Evolutionary conservation across 2,888 invertebrate species (phyloP).

Genomic region (Empis livida): DNA sequence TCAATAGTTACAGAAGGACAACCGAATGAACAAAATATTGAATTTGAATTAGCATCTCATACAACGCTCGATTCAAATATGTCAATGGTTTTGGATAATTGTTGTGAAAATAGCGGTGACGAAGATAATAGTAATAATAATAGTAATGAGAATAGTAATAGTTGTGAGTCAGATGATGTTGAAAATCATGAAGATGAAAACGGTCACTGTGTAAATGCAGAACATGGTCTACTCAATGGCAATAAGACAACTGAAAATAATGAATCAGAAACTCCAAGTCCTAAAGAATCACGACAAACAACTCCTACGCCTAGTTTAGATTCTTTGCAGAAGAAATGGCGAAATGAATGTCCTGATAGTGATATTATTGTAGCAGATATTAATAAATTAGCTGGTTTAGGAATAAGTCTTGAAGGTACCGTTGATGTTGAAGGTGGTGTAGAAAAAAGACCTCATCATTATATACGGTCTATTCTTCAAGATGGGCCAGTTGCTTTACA

Average conservation of each 20-base stretch:
- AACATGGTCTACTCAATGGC: background rate
- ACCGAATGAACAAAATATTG: slow-evolving; percentile 44
- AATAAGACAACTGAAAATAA: background rate
- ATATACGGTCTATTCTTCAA: slow-evolving; percentile 88
- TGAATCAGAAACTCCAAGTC: slow-evolving; percentile 7
- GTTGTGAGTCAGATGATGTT: slow-evolving; percentile 1
- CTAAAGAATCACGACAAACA: slow-evolving; percentile 15
- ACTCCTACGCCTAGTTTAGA: slow-evolving; percentile 50
- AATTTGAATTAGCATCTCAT: slow-evolving; percentile 67
- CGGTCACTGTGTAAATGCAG: background rate
- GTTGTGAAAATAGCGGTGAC: slow-evolving; percentile 9
- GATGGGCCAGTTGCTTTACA: slow-evolving; percentile 94
- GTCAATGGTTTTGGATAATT: slow-evolving; percentile 29
- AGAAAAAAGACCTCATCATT: slow-evolving; percentile 97
- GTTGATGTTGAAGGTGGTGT: slow-evolving; percentile 96
- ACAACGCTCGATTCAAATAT: slow-evolving; percentile 69
- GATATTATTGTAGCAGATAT: slow-evolving; percentile 88
- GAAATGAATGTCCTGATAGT: slow-evolving; percentile 63
- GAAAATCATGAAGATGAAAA: background rate
- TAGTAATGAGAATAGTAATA: slow-evolving; percentile 7
- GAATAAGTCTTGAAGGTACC: slow-evolving; percentile 95
- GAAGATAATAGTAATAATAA: slow-evolving; percentile 14
- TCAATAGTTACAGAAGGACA: slow-evolving; percentile 47
- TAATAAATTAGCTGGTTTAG: slow-evolving; percentile 84
- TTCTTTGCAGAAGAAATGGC: slow-evolving; percentile 67